phyloP scores from a whole-genome alignment of 2,888 invertebrate species.

The Prionchulus punctatus region DNA sequence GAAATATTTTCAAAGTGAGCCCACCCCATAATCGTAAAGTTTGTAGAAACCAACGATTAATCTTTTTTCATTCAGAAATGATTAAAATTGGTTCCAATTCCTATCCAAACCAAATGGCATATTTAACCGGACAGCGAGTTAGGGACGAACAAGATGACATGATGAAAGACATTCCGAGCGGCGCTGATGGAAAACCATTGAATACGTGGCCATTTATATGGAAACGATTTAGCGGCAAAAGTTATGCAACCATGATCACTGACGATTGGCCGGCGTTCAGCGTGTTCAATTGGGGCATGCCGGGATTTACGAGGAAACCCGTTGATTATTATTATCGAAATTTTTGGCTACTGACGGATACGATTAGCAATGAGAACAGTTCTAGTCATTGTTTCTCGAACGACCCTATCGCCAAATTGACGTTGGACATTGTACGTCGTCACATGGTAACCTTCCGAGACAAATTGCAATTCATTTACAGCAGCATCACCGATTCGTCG shows the following conservation, averaged over 20 bases:
- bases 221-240: background rate
- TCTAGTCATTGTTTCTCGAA: too few relatives aligned
- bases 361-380: too few relatives aligned
- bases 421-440: too few relatives aligned
- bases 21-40: too few relatives aligned
- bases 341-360: too few relatives aligned
- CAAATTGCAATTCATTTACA: too few relatives aligned
- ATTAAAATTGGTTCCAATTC: conserved; percentile 5
- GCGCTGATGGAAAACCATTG: background rate
- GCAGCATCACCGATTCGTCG: too few relatives aligned
- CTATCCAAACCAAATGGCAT: conserved; percentile 9
- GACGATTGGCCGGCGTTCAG: conserved; percentile 11
- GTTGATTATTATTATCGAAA: conserved; percentile 2
- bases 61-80: too few relatives aligned
- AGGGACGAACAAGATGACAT: background rate
- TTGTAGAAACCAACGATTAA: too few relatives aligned
- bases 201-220: conserved; percentile 3
- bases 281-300: conserved; percentile 4
- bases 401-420: too few relatives aligned
- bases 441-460: too few relatives aligned
- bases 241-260: conserved; percentile 5
- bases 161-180: background rate
- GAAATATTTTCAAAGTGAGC: too few relatives aligned
- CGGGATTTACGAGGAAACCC: conserved; percentile 3
- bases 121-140: background rate